Base-by-base conservation (phyloP, 2,888 invertebrate genomes). In the Lymantria dispar region DNA sequence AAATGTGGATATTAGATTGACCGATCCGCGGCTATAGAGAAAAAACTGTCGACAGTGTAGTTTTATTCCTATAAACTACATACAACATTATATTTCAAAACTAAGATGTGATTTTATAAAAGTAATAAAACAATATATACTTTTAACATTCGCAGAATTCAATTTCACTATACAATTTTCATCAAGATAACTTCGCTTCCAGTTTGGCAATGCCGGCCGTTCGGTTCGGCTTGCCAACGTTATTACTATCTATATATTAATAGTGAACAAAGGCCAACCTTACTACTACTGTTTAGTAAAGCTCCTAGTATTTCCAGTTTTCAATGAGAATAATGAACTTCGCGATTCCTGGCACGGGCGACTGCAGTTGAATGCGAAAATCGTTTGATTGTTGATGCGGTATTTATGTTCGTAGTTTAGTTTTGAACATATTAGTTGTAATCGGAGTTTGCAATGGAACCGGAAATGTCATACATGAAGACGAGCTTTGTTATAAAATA, bases 251-350 rank as follows among this genome's bases (percentile, higher is more conserved):
- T 38, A 44, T 7, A 14, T 7, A 7, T 14, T 40, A 2, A 14
- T 40, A 40, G 13, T 3, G 7, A 38, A 44, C 13, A 13, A 42
- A 50, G 30, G 43, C 14, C 44, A 45, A 40, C 33, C 12, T 33
- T 48, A 50, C n/a, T 12, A 43, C 42, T 47, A 53, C 58, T 56
- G 53, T 56, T 51, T 57, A 57, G 52, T 54, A 47, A 60, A 57
- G 56, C 54, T 46, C 54, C 47, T 48, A 49, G 55, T 66, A 65
- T 70, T 66, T 68, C 70, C 65, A 72, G 70, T 68, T 74, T 68
- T 72, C 74, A 74, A 78, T 72, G 57, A 62, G 46, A 62, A 67
- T 78, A 82, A 81, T 72, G 76, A 80, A 76, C 76, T 80, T 63
- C 44, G 43, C 44, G 52, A 81, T 78, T 78, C 80, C 22, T 40